phyloP scores from a whole-genome alignment of 2,888 invertebrate species.

The Tetragonula carbonaria region DNA sequence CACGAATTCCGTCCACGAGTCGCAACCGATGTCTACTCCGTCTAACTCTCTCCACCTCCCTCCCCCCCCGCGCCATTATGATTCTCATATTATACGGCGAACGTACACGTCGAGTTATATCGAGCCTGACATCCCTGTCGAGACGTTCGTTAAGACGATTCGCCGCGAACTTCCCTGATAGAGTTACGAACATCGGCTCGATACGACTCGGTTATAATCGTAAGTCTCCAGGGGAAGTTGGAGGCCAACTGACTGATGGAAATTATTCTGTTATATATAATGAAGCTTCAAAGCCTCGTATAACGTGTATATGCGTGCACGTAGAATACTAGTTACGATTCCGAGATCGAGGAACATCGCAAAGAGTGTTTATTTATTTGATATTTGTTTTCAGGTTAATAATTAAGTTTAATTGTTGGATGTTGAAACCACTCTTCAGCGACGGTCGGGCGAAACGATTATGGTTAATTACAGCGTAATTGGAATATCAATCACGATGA shows the following conservation, averaged over 20 bases:
- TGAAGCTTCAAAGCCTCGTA: conserved; percentile 45
- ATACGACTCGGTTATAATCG: conserved; percentile 57
- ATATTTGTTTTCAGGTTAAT: too few species aligned
- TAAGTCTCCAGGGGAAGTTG: conserved; percentile 43
- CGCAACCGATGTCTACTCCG: not conserved
- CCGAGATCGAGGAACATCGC: conserved; percentile 10
- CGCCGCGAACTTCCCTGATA: conserved; percentile 51
- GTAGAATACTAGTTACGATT: conserved; percentile 29
- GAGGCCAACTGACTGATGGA: conserved; percentile 47
- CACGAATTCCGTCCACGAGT: not conserved
- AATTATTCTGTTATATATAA: conserved; percentile 47
- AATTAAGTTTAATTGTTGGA: too few species aligned
- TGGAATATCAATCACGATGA: too few species aligned
- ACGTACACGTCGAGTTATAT: conserved; percentile 12
- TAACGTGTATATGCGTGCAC: not conserved
- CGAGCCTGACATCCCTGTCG: conserved; percentile 25
- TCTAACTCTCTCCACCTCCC: too few species aligned
- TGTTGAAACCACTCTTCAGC: too few species aligned
- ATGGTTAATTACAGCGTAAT: too few species aligned
- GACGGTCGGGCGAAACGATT: too few species aligned
- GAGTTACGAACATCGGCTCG: conserved; percentile 49
- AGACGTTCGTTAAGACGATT: conserved; percentile 63
- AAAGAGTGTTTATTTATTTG: too few species aligned
- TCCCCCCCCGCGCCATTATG: not conserved
- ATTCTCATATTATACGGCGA: not conserved